Conservation (phyloP, 2,113 vertebrate species). For the Phalacrocorax carbo region DNA sequence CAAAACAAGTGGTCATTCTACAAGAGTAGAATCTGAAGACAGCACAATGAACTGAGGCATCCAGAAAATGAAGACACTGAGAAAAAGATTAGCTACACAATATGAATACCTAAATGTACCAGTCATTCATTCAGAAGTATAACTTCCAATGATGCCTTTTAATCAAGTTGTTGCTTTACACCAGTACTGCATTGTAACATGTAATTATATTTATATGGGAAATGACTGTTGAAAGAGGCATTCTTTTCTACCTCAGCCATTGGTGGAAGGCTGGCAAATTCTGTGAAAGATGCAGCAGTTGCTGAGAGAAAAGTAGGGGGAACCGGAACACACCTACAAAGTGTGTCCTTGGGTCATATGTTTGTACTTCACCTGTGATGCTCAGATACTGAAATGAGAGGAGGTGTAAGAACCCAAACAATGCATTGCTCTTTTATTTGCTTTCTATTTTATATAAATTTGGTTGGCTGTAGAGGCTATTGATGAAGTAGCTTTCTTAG, state of each 20-base stretch:
- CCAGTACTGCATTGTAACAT: not conserved
- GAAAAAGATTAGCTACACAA: slow-evolving; percentile 9
- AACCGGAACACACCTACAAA: not conserved
- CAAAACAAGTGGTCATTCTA: not conserved
- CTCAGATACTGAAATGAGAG: not conserved
- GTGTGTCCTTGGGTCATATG: not conserved
- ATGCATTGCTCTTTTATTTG: not conserved
- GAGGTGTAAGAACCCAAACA: not conserved
- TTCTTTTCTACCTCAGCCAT: not conserved
- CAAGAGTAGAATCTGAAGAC: not conserved
- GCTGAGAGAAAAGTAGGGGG: not conserved
- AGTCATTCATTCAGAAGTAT: slow-evolving; percentile 8
- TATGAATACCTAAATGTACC: not conserved
- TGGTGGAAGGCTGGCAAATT: not conserved
- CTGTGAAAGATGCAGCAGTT: not conserved
- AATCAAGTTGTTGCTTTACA: slow-evolving; percentile 6
- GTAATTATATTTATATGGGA: not conserved
- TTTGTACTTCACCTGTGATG: not conserved
- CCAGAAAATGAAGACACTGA: slow-evolving; percentile 47
- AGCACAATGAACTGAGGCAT: not conserved
- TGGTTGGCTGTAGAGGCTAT: not conserved
- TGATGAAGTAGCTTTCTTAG: not conserved
- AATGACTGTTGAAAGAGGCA: not conserved
- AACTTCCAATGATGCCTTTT: not conserved
- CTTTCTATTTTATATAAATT: not conserved